Evolutionary conservation across 2,888 invertebrate genomes (phyloP).

Genomic region (Thera britannica): DNA sequence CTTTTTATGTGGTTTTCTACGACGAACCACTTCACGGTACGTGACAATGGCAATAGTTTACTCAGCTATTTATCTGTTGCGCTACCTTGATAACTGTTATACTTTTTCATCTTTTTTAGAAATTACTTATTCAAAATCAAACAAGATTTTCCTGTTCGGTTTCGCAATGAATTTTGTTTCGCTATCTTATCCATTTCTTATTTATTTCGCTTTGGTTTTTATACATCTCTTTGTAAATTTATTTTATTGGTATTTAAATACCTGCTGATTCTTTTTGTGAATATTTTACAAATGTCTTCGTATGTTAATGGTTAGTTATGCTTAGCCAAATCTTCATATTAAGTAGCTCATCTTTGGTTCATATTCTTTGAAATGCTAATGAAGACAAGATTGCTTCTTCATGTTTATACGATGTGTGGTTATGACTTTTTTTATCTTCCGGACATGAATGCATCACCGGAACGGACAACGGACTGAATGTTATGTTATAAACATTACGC

Average conservation of each 20-base stretch:
- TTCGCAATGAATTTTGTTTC: background rate
- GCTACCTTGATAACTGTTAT: conserved; percentile 42
- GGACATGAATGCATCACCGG: conserved; percentile 47
- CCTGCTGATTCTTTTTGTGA: background rate
- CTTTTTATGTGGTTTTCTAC: conserved; percentile 44
- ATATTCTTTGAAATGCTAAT: conserved; percentile 25
- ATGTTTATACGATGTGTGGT: conserved; percentile 23
- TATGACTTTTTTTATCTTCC: conserved; percentile 51
- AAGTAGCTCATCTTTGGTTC: background rate
- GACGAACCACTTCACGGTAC: conserved; percentile 55
- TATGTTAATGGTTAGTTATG: background rate
- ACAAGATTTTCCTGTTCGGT: background rate
- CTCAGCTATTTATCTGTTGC: conserved; percentile 43
- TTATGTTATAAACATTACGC: conserved; percentile 53
- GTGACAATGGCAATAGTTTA: conserved; percentile 54
- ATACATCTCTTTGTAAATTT: background rate
- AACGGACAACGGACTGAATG: conserved; percentile 54
- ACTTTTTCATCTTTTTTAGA: conserved; percentile 52
- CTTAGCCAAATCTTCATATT: background rate
- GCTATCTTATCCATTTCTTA: background rate
- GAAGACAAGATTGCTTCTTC: conserved; percentile 21
- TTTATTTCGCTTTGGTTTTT: background rate
- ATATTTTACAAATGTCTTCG: conserved; percentile 6
- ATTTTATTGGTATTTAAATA: too few species aligned
- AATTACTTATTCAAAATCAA: conserved; percentile 1